phyloP scores from a whole-genome alignment of 2,888 invertebrate genomes.

The Drosophila austrosaltans region DNA sequence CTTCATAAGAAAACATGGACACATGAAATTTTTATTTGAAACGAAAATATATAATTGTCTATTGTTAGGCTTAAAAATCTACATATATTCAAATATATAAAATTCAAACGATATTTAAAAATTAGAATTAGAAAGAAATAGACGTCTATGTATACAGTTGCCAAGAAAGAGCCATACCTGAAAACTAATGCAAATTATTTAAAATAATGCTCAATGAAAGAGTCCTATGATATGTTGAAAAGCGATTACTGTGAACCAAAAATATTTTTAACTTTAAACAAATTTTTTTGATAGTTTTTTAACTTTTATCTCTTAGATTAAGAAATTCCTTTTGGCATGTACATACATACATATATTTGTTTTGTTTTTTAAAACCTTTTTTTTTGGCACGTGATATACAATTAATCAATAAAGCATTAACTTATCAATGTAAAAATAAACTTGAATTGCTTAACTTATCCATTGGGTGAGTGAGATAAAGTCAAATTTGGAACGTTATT shows the following conservation, averaged over 20 bases:
- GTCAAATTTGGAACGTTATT: too few species aligned
- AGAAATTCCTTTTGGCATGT: neutral
- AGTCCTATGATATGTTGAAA: neutral
- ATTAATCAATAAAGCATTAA: neutral
- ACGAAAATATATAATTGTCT: neutral
- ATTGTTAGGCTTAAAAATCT: neutral
- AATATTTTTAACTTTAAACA: neutral
- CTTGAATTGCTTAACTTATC: neutral
- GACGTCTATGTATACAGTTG: neutral
- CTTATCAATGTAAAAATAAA: neutral
- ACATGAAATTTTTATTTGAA: too few species aligned
- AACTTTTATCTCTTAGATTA: neutral
- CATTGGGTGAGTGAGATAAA: too few species aligned
- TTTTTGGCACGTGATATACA: constrained; percentile 2
- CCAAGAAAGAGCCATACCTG: constrained; percentile 1
- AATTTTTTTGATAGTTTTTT: neutral
- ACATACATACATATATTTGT: neutral
- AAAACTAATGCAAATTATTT: neutral
- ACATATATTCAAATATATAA: neutral
- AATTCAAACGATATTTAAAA: neutral
- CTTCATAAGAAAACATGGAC: too few species aligned
- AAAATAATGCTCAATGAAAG: neutral
- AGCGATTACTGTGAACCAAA: constrained; percentile 4
- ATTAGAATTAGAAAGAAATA: neutral
- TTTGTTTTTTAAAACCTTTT: neutral